phyloP scores from a whole-genome alignment of 1,140 invertebrate species.

The Polyergus mexicanus region DNA sequence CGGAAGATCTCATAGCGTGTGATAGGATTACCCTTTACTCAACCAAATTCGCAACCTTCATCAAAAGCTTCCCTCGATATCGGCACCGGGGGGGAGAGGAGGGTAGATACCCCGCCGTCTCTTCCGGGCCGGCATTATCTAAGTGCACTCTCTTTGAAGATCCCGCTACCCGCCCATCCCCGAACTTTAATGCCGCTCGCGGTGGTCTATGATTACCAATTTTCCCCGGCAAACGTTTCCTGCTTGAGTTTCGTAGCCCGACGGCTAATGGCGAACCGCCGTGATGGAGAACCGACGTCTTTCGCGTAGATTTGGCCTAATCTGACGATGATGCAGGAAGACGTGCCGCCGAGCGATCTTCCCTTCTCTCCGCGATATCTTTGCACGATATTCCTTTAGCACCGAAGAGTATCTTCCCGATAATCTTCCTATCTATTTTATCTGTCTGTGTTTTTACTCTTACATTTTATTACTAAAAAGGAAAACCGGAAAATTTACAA shows the following conservation, averaged over 20 bases:
- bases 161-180: slow-evolving; percentile 79
- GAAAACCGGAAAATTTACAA: not conserved
- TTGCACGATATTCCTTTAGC: not conserved
- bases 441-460: not conserved
- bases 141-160: slow-evolving; percentile 87
- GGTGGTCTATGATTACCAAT: slow-evolving; percentile 87
- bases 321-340: slow-evolving; percentile 70
- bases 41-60: slow-evolving; percentile 86
- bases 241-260: slow-evolving; percentile 80
- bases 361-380: not conserved
- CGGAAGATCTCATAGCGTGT: slow-evolving; percentile 86
- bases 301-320: slow-evolving; percentile 68
- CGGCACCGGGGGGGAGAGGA: slow-evolving; percentile 69
- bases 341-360: slow-evolving; percentile 16
- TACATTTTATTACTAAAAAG: not conserved
- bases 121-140: slow-evolving; percentile 84
- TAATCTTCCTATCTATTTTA: not conserved
- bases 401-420: not conserved
- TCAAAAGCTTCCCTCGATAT: slow-evolving; percentile 86
- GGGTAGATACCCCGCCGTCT: slow-evolving; percentile 68
- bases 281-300: slow-evolving; percentile 71
- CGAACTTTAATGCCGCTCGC: slow-evolving; percentile 86
- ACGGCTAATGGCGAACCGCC: slow-evolving; percentile 74
- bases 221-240: slow-evolving; percentile 85
- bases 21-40: slow-evolving; percentile 87